phyloP scores from a whole-genome alignment of 2,888 invertebrate species.

The Lochmaea crataegi region DNA sequence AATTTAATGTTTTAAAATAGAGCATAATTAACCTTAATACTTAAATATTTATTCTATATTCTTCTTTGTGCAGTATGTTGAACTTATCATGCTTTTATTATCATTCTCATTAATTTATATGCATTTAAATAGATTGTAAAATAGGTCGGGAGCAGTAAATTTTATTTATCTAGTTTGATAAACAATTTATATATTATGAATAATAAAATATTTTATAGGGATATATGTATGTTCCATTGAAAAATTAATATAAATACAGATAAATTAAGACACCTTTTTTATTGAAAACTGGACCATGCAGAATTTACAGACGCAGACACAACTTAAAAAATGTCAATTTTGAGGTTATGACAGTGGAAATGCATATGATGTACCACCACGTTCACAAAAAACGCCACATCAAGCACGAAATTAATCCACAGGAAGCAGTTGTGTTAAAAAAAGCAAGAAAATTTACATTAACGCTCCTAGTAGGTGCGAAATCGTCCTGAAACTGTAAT shows the following conservation, averaged over 20 bases:
- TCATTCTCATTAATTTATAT: neutral
- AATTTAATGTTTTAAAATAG: neutral
- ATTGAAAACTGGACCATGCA: no score
- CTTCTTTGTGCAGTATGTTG: neutral
- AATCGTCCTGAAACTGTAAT: no score
- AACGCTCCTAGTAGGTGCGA: no score
- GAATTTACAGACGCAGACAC: no score
- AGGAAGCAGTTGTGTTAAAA: no score
- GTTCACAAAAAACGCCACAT: no score
- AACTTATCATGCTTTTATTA: neutral
- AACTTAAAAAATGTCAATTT: no score
- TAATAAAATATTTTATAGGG: conserved; percentile 1
- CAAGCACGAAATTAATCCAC: no score
- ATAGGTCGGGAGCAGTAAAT: neutral
- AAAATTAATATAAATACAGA: neutral
- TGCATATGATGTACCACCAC: no score
- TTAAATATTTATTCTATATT: neutral
- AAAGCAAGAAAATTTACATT: no score
- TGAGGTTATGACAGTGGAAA: no score
- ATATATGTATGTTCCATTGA: neutral
- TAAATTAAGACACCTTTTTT: no score
- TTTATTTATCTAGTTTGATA: neutral
- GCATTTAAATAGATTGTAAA: neutral
- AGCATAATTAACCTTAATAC: neutral
- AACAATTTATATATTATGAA: neutral